Base-by-base conservation (phyloP, 2,888 invertebrate species). In the Anarsia innoxiella region DNA sequence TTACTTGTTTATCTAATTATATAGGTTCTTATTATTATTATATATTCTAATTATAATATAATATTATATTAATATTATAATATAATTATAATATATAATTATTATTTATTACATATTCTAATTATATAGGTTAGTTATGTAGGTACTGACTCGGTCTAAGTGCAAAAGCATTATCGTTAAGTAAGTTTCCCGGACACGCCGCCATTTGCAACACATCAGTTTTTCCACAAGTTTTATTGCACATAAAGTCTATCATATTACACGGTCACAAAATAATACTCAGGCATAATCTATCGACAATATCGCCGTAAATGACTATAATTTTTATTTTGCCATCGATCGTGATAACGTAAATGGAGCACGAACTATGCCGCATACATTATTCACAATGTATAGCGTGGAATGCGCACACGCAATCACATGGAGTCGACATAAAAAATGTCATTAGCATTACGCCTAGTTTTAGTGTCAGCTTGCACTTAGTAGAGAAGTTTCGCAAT, bases 271-370 rank as follows among this genome's bases (percentile, higher is more conserved):
- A n/a, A n/a, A n/a, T n/a, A n/a, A n/a, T n/a, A 19, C 19, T 19
- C 19, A 5, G 6, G 6, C 6, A 19, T 19, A 5, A 60, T 61
- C 56, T 56, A 57, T 56, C 50, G 47, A 52, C 53, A 61, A 67
- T 66, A 61, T 5, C 6, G 4, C 57, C 55, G 51, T 47, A 53
- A 46, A 59, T 57, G 59, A 61, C 49, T 56, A 62, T 66, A 63
- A 67, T 61, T n/a, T 73, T 68, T 69, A 71, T 70, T 68, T 75
- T 66, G 66, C 61, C 62, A 61, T 59, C n/a, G n/a, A n/a, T n/a
- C 59, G 62, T 71, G 79, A 82, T 80, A 79, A 75, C 66, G 69
- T 71, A 77, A 80, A 77, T 82, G 60, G 80, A 80, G 77, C 82
- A 75, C 69, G 53, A 78, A 74, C 67, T 66, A 68, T 69, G 70